Conservation (phyloP, 2,797 vertebrate genomes). For the Galaxias olidus region DNA sequence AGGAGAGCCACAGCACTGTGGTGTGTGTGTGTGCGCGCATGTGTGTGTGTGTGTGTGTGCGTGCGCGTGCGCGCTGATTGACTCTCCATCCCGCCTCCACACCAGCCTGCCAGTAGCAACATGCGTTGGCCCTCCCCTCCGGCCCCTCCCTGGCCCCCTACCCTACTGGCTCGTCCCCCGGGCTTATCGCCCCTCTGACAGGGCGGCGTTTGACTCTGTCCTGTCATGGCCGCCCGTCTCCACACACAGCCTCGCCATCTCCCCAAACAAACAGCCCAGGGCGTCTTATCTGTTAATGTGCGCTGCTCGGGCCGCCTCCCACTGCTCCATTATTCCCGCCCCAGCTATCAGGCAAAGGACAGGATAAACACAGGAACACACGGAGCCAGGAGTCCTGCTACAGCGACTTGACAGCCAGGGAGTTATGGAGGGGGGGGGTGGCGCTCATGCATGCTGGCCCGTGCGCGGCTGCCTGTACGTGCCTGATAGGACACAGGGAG, state of each 20-base stretch:
- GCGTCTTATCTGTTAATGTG: constrained; percentile 14
- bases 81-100: background rate
- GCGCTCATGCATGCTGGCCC: background rate
- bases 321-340: constrained; percentile 1
- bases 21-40: background rate
- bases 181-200: constrained; percentile 11
- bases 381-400: background rate
- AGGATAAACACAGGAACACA: background rate
- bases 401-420: background rate
- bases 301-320: background rate
- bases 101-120: background rate
- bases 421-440: background rate
- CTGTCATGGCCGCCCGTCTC: background rate
- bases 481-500: no score
- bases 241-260: background rate
- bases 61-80: background rate
- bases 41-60: background rate
- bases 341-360: constrained; percentile 5
- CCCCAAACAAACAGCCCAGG: background rate
- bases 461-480: background rate
- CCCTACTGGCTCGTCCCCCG: constrained; percentile 3
- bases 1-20: no score
- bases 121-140: no score
- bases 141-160: background rate
- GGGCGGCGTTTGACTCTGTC: constrained; percentile 11